A percentile compares a stretch with the other conserved stretches of the same genome.
These are phyloP conservation scores for Meteorus cinctellus DNA, from an alignment of 2,888 invertebrate genomes.

Conservation along the genomic window DNA sequence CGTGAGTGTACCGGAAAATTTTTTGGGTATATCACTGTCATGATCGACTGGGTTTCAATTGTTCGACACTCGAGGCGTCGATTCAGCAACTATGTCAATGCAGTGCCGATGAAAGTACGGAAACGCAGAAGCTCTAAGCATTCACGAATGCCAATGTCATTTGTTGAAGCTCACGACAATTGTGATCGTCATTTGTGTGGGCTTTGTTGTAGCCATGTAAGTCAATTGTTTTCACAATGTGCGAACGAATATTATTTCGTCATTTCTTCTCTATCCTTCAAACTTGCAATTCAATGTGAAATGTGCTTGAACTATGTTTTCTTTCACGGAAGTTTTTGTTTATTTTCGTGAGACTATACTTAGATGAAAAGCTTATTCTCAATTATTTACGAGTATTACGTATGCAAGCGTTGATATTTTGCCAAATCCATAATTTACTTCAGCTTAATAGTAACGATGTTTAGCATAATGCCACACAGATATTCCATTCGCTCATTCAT, in stretches of 20 bases:
- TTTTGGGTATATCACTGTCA: constrained; percentile 61
- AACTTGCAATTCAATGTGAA: background rate
- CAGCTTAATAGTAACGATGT: background rate
- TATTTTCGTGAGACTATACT: constrained; percentile 46
- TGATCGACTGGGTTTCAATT: constrained; percentile 87
- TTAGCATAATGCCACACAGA: background rate
- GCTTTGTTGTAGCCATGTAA: constrained; percentile 63
- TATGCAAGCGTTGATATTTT: constrained; percentile 13
- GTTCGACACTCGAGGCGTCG: constrained; percentile 82
- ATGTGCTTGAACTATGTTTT: no score
- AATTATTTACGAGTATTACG: constrained; percentile 15
- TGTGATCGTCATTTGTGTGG: constrained; percentile 48
- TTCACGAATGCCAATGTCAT: constrained; percentile 41
- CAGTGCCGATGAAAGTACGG: constrained; percentile 79
- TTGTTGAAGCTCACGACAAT: constrained; percentile 23
- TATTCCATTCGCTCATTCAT: constrained; percentile 9
- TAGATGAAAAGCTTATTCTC: constrained; percentile 32
- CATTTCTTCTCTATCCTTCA: background rate
- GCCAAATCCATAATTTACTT: constrained; percentile 35
- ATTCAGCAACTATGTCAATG: constrained; percentile 82
- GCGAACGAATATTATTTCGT: background rate
- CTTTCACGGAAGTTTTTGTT: constrained; percentile 46
- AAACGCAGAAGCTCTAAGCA: constrained; percentile 75
- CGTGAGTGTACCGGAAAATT: background rate
- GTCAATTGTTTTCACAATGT: constrained; percentile 42